Evolutionary conservation across 1,140 invertebrate species (phyloP).

Genomic region (Drosophila nannoptera): DNA sequence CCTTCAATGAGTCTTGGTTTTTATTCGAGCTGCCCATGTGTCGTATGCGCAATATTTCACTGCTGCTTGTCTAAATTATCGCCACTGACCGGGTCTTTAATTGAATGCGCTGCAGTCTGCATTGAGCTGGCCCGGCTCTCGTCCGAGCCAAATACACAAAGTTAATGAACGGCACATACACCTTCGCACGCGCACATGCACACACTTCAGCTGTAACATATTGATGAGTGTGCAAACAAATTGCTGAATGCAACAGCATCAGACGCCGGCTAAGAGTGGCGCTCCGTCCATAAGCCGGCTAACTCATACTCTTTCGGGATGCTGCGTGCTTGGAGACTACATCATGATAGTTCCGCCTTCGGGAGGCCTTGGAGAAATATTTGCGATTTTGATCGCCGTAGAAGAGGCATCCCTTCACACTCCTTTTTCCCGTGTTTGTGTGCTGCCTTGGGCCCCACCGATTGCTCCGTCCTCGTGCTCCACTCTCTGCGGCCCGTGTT

Average conservation of each 20-base stretch:
- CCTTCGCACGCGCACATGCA: background rate
- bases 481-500: background rate
- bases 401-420: background rate
- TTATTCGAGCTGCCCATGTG: background rate
- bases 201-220: constrained; percentile 31
- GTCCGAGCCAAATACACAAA: background rate
- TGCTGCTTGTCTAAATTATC: background rate
- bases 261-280: background rate
- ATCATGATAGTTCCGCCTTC: too few species aligned
- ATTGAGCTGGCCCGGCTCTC: constrained; percentile 1
- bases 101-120: constrained; percentile 19
- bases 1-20: background rate
- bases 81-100: constrained; percentile 29
- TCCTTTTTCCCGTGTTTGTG: background rate
- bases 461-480: background rate
- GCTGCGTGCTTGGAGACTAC: background rate
- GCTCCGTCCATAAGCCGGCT: too few species aligned
- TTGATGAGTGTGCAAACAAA: constrained; percentile 71
- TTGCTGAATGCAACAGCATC: constrained; percentile 59
- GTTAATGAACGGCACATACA: constrained; percentile 38
- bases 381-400: too few species aligned
- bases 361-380: too few species aligned
- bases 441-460: constrained; percentile 26
- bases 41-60: constrained; percentile 15
- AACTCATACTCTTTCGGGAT: too few species aligned